These are phyloP conservation scores for Dascillus cervinus DNA, from an alignment of 2,888 invertebrate species.

Conservation along the genomic window DNA sequence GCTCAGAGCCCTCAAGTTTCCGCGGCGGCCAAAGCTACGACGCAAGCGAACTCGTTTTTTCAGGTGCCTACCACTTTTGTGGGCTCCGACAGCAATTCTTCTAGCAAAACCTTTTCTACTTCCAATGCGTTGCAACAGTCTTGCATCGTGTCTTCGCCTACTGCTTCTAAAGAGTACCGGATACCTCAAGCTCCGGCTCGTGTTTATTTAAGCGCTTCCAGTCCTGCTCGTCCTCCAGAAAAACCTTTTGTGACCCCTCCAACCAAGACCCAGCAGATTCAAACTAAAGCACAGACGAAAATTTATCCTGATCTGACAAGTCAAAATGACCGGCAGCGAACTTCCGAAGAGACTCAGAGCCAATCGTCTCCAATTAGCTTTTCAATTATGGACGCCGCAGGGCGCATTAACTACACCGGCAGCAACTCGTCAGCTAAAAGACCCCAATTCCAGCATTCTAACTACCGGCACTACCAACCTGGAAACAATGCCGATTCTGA, in stretches of 20 bases:
- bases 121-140: conserved; percentile 54
- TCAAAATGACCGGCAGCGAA: conserved; percentile 34
- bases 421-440: conserved; percentile 49
- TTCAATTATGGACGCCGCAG: conserved; percentile 64
- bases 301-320: conserved; percentile 60
- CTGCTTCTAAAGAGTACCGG: conserved; percentile 56
- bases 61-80: conserved; percentile 53
- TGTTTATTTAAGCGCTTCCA: conserved; percentile 37
- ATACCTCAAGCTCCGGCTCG: conserved; percentile 50
- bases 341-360: conserved; percentile 48
- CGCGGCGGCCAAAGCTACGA: conserved; percentile 41
- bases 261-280: conserved; percentile 51
- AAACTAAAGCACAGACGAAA: conserved; percentile 72
- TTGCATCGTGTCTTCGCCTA: conserved; percentile 65
- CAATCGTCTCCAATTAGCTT: conserved; percentile 69
- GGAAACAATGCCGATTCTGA: conserved; percentile 52
- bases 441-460: conserved; percentile 45
- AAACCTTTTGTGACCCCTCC: conserved; percentile 32
- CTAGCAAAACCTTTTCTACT: conserved; percentile 33
- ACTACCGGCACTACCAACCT: conserved; percentile 54
- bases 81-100: conserved; percentile 33
- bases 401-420: conserved; percentile 53
- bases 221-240: conserved; percentile 40
- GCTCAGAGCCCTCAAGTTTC: conserved; percentile 45
- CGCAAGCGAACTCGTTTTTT: conserved; percentile 52